Base-by-base conservation (phyloP, 2,888 invertebrate genomes). In the Epirrita christyi region DNA sequence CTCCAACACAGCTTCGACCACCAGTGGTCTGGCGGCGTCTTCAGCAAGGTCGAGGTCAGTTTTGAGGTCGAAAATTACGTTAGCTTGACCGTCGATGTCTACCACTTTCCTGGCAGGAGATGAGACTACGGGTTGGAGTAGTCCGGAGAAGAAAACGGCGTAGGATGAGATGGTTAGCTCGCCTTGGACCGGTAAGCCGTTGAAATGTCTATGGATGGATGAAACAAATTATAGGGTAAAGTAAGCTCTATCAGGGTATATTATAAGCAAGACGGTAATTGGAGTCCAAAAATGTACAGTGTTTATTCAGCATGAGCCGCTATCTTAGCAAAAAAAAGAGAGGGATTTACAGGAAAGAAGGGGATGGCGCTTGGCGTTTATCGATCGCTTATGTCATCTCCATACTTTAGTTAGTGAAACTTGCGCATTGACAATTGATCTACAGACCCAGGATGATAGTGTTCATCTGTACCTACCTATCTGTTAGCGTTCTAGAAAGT, bases 1-100 rank as follows among this genome's bases (percentile, higher is more conserved):
- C 81, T 98, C 98, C 2, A 99, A 95, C 6, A 96, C 95, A 0
- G 97, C 98, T 77, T 97, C 96, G 45, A 98, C 94, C 32, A 97
- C 94, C 43, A 98, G 94, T 21, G 95, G 95, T 67, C 97, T 93
- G 72, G 96, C 96, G 51, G 97, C 97, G 72, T 96, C 96, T 66
- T 90, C 92, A 34, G 94, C 94, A 53, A 98, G 87, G 74, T 95
- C 95, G 57, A 96, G 88, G 78, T 97, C 95, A 63, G 94, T 94
- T 64, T 93, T 93, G 58, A 98, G 93, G 75, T 96, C 95, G 70
- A 97, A 96, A 50, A 96, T 95, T 0, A 97, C 94, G 43, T 94
- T 94, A 2, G 93, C 91, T 62, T 93, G 92, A 8, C 95, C 95
- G 66, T 95, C 93, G 53, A 95, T 93, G 32, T 93, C 91, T 9